Percentiles rank a stretch among this genome's conserved stretches.
Conservation (phyloP, 2,797 vertebrate species). For the Bradypus variegatus region DNA sequence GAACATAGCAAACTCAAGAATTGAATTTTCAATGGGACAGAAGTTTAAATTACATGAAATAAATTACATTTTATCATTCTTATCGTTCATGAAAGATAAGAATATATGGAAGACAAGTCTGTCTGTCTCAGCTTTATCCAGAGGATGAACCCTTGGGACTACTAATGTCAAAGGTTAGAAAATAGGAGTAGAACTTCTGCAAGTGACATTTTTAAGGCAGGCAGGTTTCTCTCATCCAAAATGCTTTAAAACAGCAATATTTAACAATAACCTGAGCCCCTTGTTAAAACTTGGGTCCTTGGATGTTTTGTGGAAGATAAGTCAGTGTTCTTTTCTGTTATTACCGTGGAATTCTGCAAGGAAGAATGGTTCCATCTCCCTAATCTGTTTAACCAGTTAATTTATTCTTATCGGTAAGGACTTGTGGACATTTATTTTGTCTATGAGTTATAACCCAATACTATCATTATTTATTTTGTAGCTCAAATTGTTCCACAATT, state of each 20-base stretch:
- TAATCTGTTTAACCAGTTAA: not conserved
- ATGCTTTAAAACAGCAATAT: not conserved
- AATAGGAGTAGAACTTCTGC: not conserved
- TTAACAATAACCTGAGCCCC: not conserved
- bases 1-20: not conserved
- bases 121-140: not conserved
- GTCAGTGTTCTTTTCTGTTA: conserved; percentile 6
- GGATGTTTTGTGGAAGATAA: conserved; percentile 5
- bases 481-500: not conserved
- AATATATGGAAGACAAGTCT: not conserved
- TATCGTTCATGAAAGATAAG: conserved; percentile 14
- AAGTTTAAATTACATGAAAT: not conserved
- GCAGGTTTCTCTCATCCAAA: not conserved
- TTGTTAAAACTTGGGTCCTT: not conserved
- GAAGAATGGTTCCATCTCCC: not conserved
- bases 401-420: no score
- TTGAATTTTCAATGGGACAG: not conserved
- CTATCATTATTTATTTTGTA: not conserved
- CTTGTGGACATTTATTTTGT: not conserved
- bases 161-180: not conserved
- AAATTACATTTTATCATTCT: not conserved
- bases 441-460: not conserved
- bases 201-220: not conserved
- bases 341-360: not conserved
- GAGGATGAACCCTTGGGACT: not conserved